Conservation (phyloP, 1,140 invertebrate genomes). For the Chionoecetes opilio region DNA sequence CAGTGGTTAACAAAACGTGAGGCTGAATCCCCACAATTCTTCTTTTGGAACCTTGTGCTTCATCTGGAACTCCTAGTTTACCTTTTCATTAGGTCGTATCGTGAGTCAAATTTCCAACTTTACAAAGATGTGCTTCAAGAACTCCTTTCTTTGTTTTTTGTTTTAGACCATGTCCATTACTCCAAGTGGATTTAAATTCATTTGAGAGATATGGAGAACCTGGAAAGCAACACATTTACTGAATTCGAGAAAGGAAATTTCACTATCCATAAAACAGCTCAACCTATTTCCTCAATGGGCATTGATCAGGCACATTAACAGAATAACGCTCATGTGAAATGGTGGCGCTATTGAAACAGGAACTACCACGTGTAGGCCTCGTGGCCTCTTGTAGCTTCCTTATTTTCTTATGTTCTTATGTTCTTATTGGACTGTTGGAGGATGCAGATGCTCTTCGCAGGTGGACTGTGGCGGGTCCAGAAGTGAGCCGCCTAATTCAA, state of each 20-base stretch:
- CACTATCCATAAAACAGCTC: slow-evolving; percentile 33
- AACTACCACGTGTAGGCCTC: too few species aligned
- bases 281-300: slow-evolving; percentile 30
- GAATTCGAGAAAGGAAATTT: slow-evolving; percentile 35
- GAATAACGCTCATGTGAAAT: slow-evolving; percentile 30
- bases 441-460: not conserved
- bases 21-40: too few species aligned
- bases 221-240: not conserved
- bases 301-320: too few species aligned
- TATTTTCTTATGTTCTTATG: too few species aligned
- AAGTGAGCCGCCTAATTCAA: slow-evolving; percentile 11
- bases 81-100: too few species aligned
- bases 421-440: slow-evolving; percentile 3
- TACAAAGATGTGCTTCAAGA: too few species aligned
- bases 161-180: slow-evolving; percentile 14
- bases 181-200: slow-evolving; percentile 13
- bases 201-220: slow-evolving; percentile 22
- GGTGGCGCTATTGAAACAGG: not conserved
- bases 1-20: too few species aligned
- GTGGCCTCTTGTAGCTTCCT: too few species aligned
- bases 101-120: too few species aligned
- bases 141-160: not conserved
- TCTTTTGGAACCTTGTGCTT: too few species aligned
- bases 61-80: too few species aligned
- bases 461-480: slow-evolving; percentile 7